Conservation (phyloP, 2,888 invertebrate species). For the Cyrtodaria siliqua region DNA sequence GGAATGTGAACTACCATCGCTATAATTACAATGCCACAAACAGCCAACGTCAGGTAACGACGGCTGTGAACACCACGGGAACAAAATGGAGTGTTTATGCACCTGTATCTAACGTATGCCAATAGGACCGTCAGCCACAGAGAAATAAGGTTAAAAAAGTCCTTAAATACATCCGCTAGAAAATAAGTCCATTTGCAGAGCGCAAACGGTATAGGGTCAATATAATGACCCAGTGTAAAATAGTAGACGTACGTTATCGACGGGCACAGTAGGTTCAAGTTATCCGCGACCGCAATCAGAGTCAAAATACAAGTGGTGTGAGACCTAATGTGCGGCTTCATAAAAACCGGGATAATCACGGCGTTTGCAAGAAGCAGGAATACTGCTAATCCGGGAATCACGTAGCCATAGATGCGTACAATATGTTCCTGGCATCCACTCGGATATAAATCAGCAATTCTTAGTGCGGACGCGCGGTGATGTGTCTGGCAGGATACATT, state of each 20-base stretch:
- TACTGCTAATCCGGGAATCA: slow-evolving; percentile 30
- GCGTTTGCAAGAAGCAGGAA: slow-evolving; percentile 22
- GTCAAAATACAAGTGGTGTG: slow-evolving; percentile 34
- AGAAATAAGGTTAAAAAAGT: slow-evolving; percentile 28
- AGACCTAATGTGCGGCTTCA: slow-evolving; percentile 26
- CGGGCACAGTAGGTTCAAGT: slow-evolving; percentile 29
- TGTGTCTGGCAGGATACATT: no score
- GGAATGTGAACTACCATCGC: slow-evolving; percentile 24
- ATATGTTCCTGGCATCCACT: slow-evolving; percentile 1
- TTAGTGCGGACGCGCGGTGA: no score
- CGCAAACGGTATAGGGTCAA: slow-evolving; percentile 13
- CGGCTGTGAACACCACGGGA: slow-evolving; percentile 14
- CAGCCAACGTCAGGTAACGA: neutral
- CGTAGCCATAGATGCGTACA: slow-evolving; percentile 29
- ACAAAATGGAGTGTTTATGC: slow-evolving; percentile 32
- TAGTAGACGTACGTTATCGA: slow-evolving; percentile 16
- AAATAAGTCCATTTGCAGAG: slow-evolving; percentile 15
- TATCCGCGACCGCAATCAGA: slow-evolving; percentile 34
- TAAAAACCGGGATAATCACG: slow-evolving; percentile 22
- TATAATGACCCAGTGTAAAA: slow-evolving; percentile 23
- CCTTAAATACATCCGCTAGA: slow-evolving; percentile 9
- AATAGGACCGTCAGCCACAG: slow-evolving; percentile 41
- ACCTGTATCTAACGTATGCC: slow-evolving; percentile 35
- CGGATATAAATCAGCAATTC: slow-evolving; percentile 15
- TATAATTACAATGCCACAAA: slow-evolving; percentile 6